Conservation (phyloP, 2,113 vertebrate species). For the Poecile atricapillus region DNA sequence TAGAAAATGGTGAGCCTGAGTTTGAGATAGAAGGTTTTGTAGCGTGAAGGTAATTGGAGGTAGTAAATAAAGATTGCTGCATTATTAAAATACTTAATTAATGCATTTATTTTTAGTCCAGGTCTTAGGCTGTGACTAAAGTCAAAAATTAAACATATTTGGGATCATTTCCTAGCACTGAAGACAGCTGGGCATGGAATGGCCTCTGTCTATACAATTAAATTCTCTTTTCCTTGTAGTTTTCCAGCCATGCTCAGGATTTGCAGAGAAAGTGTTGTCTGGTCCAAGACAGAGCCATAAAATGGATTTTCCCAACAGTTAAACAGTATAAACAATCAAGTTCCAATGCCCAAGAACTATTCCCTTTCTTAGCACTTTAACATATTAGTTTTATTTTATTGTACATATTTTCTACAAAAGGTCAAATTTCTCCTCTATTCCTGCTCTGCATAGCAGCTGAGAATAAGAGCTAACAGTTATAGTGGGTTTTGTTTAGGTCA, state of each 20-base stretch:
- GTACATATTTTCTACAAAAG: not conserved
- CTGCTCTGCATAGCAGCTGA: not conserved
- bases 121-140: not conserved
- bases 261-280: not conserved
- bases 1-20: not conserved
- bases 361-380: not conserved
- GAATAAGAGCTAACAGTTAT: not conserved
- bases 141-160: not conserved
- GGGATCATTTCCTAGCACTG: not conserved
- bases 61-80: not conserved
- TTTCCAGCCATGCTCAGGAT: not conserved
- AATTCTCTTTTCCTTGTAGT: not conserved
- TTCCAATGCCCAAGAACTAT: not conserved
- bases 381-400: not conserved
- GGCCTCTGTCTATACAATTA: not conserved
- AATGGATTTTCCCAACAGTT: not conserved
- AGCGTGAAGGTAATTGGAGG: not conserved
- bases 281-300: not conserved
- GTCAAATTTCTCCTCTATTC: not conserved
- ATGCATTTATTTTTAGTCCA: conserved; percentile 6
- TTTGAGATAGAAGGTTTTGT: not conserved
- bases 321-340: not conserved
- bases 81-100: not conserved
- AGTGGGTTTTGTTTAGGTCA: fast-evolving
- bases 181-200: not conserved